Base-by-base conservation (phyloP, 2,888 invertebrate species). In the Busseola fusca region DNA sequence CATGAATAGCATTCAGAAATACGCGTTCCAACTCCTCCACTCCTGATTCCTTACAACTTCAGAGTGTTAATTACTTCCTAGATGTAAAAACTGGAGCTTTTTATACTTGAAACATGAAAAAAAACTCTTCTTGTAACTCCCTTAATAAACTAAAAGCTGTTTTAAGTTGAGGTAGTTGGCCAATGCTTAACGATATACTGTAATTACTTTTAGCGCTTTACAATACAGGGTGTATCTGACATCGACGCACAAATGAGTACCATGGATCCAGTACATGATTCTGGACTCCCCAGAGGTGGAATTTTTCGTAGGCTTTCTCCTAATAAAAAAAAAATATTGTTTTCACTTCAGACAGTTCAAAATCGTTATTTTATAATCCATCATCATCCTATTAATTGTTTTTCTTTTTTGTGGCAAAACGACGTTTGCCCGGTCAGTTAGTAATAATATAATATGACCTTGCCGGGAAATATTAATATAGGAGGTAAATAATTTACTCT, bases 31-130 rank as follows among this genome's bases (percentile, higher is more conserved):
- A 85, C 83, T 86, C 81, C 80, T 81, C 86, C 77, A 87, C 88
- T 90, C 84, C 84, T 85, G 89, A 90, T 90, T 90, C 87, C 87
- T 88, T 87, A 88, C 87, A 91, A 93, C 88, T 92, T 90, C 80
- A 81, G 81, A 88, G 86, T 90, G 91, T 91, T 92, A 92, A 93
- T 92, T 91, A 91, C 91, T 91, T 92, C 90, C 91, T 90, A 91
- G 92, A 91, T 90, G 88, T 91, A 90, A 92, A 91, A 92, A 90
- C 88, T 86, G 84, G 81, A 76, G 84, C 79, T 87, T 89, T 91
- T 90, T 90, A 89, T 86, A 87, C 83, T 81, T 59, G 75, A 82
- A 77, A 84, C 84, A 87, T 84, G 87, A 85, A 83, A 86, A 84
- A 86, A 87, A 77, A 30, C 74, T 75, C 42, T 71, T 84, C 86